Evolutionary conservation across 2,797 vertebrate genomes (phyloP).

Genomic region (Catostomus latipinnis): DNA sequence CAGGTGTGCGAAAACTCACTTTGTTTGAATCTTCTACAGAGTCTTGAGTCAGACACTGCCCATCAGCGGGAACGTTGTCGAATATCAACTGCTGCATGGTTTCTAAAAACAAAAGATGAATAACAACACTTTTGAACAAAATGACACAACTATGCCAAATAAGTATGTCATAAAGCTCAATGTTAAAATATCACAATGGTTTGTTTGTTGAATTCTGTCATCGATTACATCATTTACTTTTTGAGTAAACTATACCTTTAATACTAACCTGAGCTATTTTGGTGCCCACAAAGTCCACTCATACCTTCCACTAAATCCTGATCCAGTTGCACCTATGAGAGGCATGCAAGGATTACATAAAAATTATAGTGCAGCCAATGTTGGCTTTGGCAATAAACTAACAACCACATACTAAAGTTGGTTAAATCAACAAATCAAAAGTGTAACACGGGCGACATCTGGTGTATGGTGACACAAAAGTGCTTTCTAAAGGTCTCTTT

Average conservation of each 20-base stretch:
- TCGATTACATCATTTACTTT: too few species aligned
- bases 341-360: background rate
- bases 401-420: background rate
- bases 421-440: background rate
- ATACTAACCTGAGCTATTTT: constrained; percentile 55
- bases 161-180: background rate
- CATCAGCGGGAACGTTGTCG: constrained; percentile 25
- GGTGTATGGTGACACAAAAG: background rate
- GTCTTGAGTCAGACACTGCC: constrained; percentile 47
- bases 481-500: background rate
- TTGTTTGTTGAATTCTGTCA: too few species aligned
- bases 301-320: constrained; percentile 58
- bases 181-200: background rate
- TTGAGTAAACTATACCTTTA: too few species aligned
- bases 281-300: constrained; percentile 72
- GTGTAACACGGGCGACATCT: background rate
- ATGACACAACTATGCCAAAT: background rate
- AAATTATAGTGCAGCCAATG: background rate
- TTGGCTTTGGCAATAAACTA: too few species aligned
- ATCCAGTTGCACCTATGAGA: constrained; percentile 69
- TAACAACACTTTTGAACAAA: background rate
- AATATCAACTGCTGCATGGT: constrained; percentile 17
- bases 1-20: constrained; percentile 5
- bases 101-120: constrained; percentile 7
- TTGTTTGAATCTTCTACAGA: background rate